Base-by-base conservation (phyloP, 2,888 invertebrate species). In the Artemia sinica region DNA sequence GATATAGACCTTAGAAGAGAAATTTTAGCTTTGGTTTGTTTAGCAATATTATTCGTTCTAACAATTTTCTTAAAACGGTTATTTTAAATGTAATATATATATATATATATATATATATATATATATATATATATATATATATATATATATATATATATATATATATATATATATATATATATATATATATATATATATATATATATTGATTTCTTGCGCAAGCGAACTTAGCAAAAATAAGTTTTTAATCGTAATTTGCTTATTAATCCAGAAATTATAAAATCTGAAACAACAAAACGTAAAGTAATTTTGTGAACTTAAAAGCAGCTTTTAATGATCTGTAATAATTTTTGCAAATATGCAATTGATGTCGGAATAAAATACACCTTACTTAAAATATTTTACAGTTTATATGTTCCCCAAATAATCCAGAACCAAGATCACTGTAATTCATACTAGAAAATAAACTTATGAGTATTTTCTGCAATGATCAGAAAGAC, bases 11-110 rank as follows among this genome's bases (percentile, higher is more conserved):
- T 41, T 41, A 65, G 65, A 65, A 65, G 49, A 65, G 49, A 14
- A 8, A 14, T 48, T 48, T 48, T 65, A 49, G 65, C 65, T 65
- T 41, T 49, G 41, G 49, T 14, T 65, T 12, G 41, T 65, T 13
- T 65, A 65, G 41, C 12, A 65, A 13, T 65, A 65, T n/a, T 14
- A 65, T 28, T 28, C 48, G 49, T 69, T 50, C 65, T 69, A 65
- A 10, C 11, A 49, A 51, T 49, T 69, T 49, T 48, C 67, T 67
- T 28, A 28, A 13, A 49, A 67, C 28, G 12, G 50, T 28, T 13
- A 65, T 6, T 41, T 5, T 41, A 41, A 5, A 41, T 28, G 4
- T 28, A 28, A 28, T 28, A 28, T 28, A 28, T 18, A 48, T 41
- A 65, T 13, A 12, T 48, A 12, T 8, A 12, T 11, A 14, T 13